Evolutionary conservation across 1,140 invertebrate species (phyloP), one percentile per base, ranked within the genome.

Genomic region (Drosophila nikananu): DNA sequence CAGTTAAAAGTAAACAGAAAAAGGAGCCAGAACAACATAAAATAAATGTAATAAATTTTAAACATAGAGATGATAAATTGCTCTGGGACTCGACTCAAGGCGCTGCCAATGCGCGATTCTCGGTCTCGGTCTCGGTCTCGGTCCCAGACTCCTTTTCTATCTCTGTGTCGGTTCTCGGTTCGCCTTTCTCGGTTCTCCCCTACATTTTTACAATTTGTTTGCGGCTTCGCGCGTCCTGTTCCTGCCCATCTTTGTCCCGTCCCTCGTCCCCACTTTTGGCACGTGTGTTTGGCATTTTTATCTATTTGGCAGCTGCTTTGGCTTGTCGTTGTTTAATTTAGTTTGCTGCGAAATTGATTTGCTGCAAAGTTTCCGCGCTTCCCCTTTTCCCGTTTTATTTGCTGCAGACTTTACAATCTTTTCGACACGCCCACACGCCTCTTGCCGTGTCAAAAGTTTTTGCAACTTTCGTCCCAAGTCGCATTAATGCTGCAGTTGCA

Each of bases 41-140:
- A 90, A 90, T 91, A 90, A 90, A 90, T 91, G 86, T 86, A 91
- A 90, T 91, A 90, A 90, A 90, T 90, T 90, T 90, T 86, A 90
- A 90, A 86, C 86, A 91, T 86, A 91, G 86, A 90, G 76, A 90
- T 90, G 86, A 90, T 90, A 90, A 90, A 90, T 90, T 90, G 86
- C 86, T 90, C 72, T 77, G 86, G 86, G 86, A 90, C 77, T 77
- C 49, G 63, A 66, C 76, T 86, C 67, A 77, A 90, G 80, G 81
- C 81, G 84, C 74, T 81, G 86, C 84, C 81, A 90, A 81, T 80
- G 80, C 49, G 30, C 37, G 57, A 51, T 70, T 35, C 80, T 41
- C 46, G 19, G 58, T 57, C 19, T 19, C 51, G 6, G 51, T 13
- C 19, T 37, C 32, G 32, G 52, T 54, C 30, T 13, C 32, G 32